Percentiles rank a stretch among this genome's conserved stretches.
These are phyloP conservation scores for Polypterus bichir DNA, from an alignment of 2,113 vertebrate genomes.

Conservation along the genomic window DNA sequence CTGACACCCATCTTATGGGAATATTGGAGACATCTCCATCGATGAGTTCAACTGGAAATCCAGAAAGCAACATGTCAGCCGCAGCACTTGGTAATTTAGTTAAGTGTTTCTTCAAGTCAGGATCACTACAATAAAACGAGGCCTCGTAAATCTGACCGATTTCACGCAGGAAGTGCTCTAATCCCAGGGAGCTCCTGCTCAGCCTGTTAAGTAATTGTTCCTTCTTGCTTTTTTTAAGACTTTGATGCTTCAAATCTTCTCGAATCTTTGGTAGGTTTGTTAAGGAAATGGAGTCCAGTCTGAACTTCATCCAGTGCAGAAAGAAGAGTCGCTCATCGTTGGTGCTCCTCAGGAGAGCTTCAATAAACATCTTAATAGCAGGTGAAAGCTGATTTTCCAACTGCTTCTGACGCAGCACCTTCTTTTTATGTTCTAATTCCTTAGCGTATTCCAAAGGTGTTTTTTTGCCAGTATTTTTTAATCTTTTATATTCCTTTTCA, in stretches of 20 bases:
- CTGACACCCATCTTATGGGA: slow-evolving; percentile 36
- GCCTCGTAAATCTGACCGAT: slow-evolving; percentile 41
- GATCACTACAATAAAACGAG: slow-evolving; percentile 10
- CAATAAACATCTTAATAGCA: slow-evolving; percentile 40
- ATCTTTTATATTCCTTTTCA: slow-evolving; percentile 34
- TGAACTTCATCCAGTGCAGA: slow-evolving; percentile 47
- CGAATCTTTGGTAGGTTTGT: slow-evolving; percentile 8
- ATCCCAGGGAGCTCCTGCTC: slow-evolving; percentile 36
- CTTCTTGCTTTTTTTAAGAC: no score
- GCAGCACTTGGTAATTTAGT: slow-evolving; percentile 19
- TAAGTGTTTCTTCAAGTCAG: slow-evolving; percentile 17
- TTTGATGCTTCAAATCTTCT: no score
- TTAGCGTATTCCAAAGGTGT: slow-evolving; percentile 11
- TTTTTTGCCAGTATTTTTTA: slow-evolving; percentile 5
- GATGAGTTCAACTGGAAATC: slow-evolving; percentile 37
- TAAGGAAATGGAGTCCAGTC: slow-evolving; percentile 32
- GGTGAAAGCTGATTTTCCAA: slow-evolving; percentile 34
- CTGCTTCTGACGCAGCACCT: slow-evolving; percentile 22
- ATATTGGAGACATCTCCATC: slow-evolving; percentile 35
- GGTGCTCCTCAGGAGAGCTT: slow-evolving; percentile 28
- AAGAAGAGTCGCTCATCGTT: slow-evolving; percentile 36
- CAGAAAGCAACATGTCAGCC: slow-evolving; percentile 33
- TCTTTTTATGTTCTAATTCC: slow-evolving; percentile 25
- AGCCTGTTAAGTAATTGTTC: slow-evolving; percentile 17
- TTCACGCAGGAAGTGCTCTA: slow-evolving; percentile 45